Base-by-base conservation (phyloP, 1,140 invertebrate genomes). In the Drosophila seguyi region DNA sequence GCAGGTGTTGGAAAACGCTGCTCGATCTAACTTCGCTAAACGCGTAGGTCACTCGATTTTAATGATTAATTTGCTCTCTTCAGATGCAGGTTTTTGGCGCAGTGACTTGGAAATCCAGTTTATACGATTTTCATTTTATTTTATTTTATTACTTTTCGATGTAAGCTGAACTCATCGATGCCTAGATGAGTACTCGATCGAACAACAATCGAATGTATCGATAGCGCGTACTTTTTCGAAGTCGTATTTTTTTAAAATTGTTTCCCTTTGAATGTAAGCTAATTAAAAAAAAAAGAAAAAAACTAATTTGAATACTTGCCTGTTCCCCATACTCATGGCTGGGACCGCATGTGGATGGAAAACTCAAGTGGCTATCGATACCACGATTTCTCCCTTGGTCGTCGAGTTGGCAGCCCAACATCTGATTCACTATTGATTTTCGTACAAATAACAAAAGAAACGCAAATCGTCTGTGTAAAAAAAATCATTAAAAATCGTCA, bases 341-440 rank as follows among this genome's bases (percentile, higher is more conserved):
- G 4, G 2, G 36, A 6, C 8, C 8, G 8, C 29, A 31, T 31
- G 14, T 38, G 13, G 38, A 6, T 13, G 10, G 4, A 20, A 42
- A 6, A 6, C 11, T 22, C 20, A 3, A 20, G 13, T 22, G 11
- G 20, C 8, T 52, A 14, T 20, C 48, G 48, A 34, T 52, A 52
- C 1, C 29, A 14, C 52, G 31, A 36, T 22, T 55, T 36, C 52
- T 22, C 50, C 8, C 8, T 20, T n/a, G 16, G 3, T 25, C 45
- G 45, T 4, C 27, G 36, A 65, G 47, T 42, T 45, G 68, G 68
- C 60, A 72, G n/a, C 50, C 52, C 25, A 20, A 66, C 63, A 82
- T 82, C 84, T 86, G 82, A 87, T 81, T 86, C 75, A 88, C 50
- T 86, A 86, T 86, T 86, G 83, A 86, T 86, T 86, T 86, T 86